Evolutionary conservation across 2,113 vertebrate genomes (phyloP).

Genomic region (Xyrauchen texanus): DNA sequence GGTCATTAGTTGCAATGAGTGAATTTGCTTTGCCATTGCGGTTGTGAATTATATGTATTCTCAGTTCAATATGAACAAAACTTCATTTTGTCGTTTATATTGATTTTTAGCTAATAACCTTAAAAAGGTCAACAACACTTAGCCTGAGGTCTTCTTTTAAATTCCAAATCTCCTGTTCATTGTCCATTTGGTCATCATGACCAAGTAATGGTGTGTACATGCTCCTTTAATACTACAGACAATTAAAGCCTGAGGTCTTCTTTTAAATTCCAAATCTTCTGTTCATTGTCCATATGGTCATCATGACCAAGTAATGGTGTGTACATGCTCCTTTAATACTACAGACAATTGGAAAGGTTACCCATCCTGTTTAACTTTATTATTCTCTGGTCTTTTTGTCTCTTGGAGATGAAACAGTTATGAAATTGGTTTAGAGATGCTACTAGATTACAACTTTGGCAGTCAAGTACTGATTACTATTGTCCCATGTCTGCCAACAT

Average conservation of each 20-base stretch:
- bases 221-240: background rate
- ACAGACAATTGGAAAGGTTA: background rate
- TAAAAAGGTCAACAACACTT: background rate
- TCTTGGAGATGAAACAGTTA: too few species aligned
- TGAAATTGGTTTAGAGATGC: background rate
- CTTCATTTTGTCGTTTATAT: too few species aligned
- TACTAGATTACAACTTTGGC: background rate
- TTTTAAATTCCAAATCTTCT: background rate
- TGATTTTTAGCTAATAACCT: background rate
- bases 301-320: background rate
- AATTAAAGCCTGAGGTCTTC: background rate
- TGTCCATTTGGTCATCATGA: background rate
- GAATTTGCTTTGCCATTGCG: too few species aligned
- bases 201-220: background rate
- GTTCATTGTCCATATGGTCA: background rate
- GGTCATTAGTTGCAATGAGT: too few species aligned
- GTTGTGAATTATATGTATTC: too few species aligned
- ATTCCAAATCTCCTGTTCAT: background rate
- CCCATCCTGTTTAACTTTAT: too few species aligned
- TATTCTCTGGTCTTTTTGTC: background rate
- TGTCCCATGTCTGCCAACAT: background rate
- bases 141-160: background rate
- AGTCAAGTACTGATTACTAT: background rate
- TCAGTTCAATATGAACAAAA: too few species aligned
- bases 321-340: background rate